Conservation (phyloP, 2,888 invertebrate genomes). For the Zaprionus obscuricornis region DNA sequence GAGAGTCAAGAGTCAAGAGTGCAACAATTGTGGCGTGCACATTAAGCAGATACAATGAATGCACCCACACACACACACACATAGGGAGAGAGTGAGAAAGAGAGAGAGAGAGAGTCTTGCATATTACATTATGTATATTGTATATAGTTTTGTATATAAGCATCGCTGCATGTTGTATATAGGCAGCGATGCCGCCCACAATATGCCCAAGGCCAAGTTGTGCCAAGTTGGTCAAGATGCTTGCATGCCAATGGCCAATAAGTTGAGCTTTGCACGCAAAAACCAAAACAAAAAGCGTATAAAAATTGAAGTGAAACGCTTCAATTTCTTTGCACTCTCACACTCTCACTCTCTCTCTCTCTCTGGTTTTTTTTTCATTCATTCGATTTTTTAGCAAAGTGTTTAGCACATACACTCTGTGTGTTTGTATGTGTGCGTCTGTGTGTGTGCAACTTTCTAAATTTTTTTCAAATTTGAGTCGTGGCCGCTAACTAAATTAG, state of each 20-base stretch:
- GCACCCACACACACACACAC: constrained; percentile 18
- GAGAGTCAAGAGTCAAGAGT: constrained; percentile 33
- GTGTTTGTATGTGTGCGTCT: constrained; percentile 22
- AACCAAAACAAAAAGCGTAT: constrained; percentile 47
- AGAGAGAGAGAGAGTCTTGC: no score
- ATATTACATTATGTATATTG: no score
- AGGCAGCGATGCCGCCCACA: constrained; percentile 35
- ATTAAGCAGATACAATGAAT: constrained; percentile 41
- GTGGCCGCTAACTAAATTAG: constrained; percentile 64
- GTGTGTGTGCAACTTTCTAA: constrained; percentile 39
- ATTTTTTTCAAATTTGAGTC: constrained; percentile 38
- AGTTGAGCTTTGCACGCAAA: constrained; percentile 64
- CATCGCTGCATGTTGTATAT: no score
- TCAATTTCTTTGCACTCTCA: constrained; percentile 20
- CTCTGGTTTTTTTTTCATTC: constrained; percentile 9
- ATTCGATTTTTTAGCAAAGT: constrained; percentile 51
- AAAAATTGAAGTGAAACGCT: constrained; percentile 41
- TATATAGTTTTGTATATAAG: no score
- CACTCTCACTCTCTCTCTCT: no score
- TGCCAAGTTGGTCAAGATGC: constrained; percentile 68
- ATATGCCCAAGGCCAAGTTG: constrained; percentile 54
- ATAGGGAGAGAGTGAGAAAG: background rate
- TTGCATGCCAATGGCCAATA: constrained; percentile 76
- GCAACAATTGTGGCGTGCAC: constrained; percentile 44
- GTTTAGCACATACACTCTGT: constrained; percentile 27